These are phyloP conservation scores for Eledone cirrhosa DNA, from an alignment of 2,888 invertebrate species.

Conservation along the genomic window DNA sequence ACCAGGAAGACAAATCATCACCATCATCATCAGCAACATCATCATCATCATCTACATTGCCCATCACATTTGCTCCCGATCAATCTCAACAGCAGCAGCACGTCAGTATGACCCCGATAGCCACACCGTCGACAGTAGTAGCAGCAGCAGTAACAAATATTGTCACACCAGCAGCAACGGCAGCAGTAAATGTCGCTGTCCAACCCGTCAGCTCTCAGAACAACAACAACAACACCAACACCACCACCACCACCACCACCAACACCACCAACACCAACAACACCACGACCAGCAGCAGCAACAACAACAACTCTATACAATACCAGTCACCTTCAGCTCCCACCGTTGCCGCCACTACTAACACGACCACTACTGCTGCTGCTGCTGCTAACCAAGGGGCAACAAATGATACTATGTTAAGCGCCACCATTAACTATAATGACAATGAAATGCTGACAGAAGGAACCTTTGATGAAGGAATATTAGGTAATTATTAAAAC, in stretches of 20 bases:
- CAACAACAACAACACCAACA: not conserved
- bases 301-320: slow-evolving; percentile 34
- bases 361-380: not conserved
- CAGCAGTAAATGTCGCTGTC: not conserved
- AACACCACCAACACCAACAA: slow-evolving; percentile 56
- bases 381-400: slow-evolving; percentile 39
- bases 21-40: not conserved
- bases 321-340: not conserved
- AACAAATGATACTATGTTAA: slow-evolving; percentile 65
- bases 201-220: not conserved
- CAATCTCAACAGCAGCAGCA: not conserved
- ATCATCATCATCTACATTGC: slow-evolving; percentile 8
- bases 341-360: not conserved
- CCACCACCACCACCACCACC: not conserved
- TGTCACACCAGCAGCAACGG: not conserved
- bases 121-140: not conserved
- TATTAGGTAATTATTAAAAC: slow-evolving; percentile 34
- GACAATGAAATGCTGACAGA: slow-evolving; percentile 64
- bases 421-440: slow-evolving; percentile 64
- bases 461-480: slow-evolving; percentile 64
- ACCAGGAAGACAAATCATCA: slow-evolving; percentile 18
- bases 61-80: slow-evolving; percentile 4
- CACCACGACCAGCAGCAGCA: slow-evolving; percentile 66
- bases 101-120: not conserved
- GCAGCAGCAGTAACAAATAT: not conserved